phyloP scores from a whole-genome alignment of 2,113 vertebrate genomes.

The Alectura lathami region DNA sequence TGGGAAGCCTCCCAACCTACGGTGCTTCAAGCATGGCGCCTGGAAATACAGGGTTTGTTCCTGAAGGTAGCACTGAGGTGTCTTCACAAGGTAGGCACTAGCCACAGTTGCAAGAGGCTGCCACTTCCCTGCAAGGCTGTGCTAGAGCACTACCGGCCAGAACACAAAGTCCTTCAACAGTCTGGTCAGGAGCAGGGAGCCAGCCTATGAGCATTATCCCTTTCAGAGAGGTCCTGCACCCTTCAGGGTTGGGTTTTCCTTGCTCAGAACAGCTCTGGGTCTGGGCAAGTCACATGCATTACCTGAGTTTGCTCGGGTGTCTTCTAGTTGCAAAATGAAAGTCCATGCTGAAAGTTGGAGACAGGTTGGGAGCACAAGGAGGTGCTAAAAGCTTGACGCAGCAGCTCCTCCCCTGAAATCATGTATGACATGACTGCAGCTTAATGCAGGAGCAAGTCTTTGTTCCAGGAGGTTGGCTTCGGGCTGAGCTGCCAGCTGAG shows the following conservation, averaged over 20 bases:
- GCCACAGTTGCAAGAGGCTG: not conserved
- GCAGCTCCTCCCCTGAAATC: not conserved
- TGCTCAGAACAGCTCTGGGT: not conserved
- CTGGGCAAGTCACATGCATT: not conserved
- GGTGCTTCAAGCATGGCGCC: too few relatives aligned
- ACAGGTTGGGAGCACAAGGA: not conserved
- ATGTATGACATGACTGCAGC: accelerated
- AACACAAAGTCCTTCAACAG: not conserved
- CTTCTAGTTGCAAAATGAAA: not conserved
- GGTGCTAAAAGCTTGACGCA: not conserved
- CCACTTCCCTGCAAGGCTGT: not conserved
- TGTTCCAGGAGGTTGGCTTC: not conserved
- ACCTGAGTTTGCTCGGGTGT: accelerated
- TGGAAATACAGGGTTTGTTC: too few relatives aligned
- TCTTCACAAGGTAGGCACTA: not conserved
- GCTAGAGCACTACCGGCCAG: not conserved
- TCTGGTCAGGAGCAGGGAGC: not conserved
- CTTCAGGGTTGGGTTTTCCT: not conserved
- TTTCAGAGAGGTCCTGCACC: not conserved
- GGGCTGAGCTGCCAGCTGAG: not conserved
- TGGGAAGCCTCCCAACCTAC: too few relatives aligned
- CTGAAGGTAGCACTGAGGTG: not conserved
- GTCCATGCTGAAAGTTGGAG: not conserved
- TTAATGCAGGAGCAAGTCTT: not conserved
- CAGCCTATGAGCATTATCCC: not conserved